Evolutionary conservation across 2,113 vertebrate species (phyloP), one percentile per base, ranked within the genome.

Genomic region (Ptyas mucosa): DNA sequence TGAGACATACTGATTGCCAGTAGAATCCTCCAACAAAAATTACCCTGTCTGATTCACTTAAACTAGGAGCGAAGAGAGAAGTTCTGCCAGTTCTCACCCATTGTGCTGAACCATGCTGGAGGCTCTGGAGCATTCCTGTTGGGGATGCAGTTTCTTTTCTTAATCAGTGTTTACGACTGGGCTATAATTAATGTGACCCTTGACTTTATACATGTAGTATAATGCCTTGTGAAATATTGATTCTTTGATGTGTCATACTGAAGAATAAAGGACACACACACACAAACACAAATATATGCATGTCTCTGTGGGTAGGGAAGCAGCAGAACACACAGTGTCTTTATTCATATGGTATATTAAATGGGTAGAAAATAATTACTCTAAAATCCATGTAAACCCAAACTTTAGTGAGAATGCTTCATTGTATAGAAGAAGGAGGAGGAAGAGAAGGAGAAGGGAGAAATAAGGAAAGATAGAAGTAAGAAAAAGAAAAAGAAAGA

Each of bases 1-100:
- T 95, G 97, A 97, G 97, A 97, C 96, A 94, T 97, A 97, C 93
- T 97, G 97, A 97, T 96, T 97, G 97, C 97, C 96, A 97, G 92
- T 95, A 96, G 95, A 96, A 87, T 96, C 94, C 96, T 97, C 95
- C 95, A 95, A 94, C 93, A 96, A 97, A 90, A 97, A 97, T 97
- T 96, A 94, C 96, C 94, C 91, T 97, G 96, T 97, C 97, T 97
- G 94, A 95, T 94, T 96, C 96, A 96, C 96, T 97, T 97, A 97
- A 95, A 97, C 93, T 94, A 96, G 96, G 95, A 97, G 95, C 93
- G 96, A 96, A 97, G 94, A 96, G 94, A 96, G 91, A 94, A 94
- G 93, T 96, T 96, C 94, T 95, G 96, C 97, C 96, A 96, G 95
- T 95, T 96, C 95, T 96, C 94, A 96, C 95, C 95, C 93, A 95